These are phyloP conservation scores for Pygmarrhopalites habei DNA, from an alignment of 1,140 invertebrate genomes.

Conservation along the genomic window DNA sequence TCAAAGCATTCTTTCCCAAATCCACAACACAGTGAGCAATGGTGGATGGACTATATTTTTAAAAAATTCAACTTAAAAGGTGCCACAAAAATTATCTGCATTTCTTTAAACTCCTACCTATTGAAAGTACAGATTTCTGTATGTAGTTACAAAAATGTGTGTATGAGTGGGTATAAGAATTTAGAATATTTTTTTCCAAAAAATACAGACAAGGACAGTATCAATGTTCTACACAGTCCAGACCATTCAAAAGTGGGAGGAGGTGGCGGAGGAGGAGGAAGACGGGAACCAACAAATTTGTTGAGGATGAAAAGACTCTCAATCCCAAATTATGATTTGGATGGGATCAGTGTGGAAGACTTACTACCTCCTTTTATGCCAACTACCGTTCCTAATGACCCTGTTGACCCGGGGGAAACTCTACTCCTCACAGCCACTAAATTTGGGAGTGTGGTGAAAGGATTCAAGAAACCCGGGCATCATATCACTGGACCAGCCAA, in stretches of 20 bases:
- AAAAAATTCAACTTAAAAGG: slow-evolving; percentile 31
- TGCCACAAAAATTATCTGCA: background rate
- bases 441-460: slow-evolving; percentile 56
- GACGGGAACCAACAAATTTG: slow-evolving; percentile 13
- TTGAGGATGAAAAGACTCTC: slow-evolving; percentile 26
- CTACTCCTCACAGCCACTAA: slow-evolving; percentile 40
- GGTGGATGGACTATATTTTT: slow-evolving; percentile 36
- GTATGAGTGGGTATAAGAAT: background rate
- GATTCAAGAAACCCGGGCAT: slow-evolving; percentile 59
- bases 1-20: background rate
- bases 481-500: slow-evolving; percentile 63
- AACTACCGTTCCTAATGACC: background rate
- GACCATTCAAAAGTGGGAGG: no score
- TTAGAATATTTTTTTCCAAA: background rate
- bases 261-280: no score
- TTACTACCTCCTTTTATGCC: slow-evolving; percentile 27
- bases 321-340: slow-evolving; percentile 17
- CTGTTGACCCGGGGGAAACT: background rate
- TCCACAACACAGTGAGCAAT: slow-evolving; percentile 20
- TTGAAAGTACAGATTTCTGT: background rate
- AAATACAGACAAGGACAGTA: background rate
- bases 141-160: background rate
- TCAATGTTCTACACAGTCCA: background rate
- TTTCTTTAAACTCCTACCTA: no score
- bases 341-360: background rate